Percentiles rank a stretch among this genome's conserved stretches.
phyloP scores from a whole-genome alignment of 2,113 vertebrate genomes.

The Sphaerodactylus townsendi region DNA sequence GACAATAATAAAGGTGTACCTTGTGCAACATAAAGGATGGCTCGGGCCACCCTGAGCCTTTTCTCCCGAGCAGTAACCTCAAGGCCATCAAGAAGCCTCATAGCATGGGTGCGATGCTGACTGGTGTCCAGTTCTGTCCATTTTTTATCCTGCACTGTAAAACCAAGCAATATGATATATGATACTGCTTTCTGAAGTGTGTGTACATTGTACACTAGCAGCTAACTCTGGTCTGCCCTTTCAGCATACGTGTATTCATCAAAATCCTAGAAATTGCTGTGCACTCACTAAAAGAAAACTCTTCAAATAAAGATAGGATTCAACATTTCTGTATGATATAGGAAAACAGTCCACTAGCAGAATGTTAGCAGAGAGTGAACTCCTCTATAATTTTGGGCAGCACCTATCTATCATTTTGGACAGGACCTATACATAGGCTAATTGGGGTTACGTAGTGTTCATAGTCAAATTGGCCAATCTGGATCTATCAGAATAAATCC shows the following conservation, averaged over 20 bases:
- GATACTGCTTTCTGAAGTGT: not conserved
- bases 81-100: constrained; percentile 91
- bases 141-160: constrained; percentile 85
- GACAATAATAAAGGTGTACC: constrained; percentile 67
- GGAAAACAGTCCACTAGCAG: not conserved
- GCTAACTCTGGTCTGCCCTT: rapidly evolving
- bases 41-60: constrained; percentile 88
- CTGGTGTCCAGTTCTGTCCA: constrained; percentile 88
- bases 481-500: not conserved
- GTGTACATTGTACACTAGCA: not conserved
- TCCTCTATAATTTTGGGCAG: not conserved
- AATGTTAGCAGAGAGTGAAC: too few species aligned
- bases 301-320: not conserved
- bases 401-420: not conserved
- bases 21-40: constrained; percentile 95
- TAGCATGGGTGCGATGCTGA: constrained; percentile 90
- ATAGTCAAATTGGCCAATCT: not conserved
- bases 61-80: constrained; percentile 91
- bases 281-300: rapidly evolving
- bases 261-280: rapidly evolving
- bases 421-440: not conserved
- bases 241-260: too few species aligned
- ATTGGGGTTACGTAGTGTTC: not conserved
- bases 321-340: not conserved
- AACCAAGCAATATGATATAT: constrained; percentile 23